A percentile compares a stretch with the other conserved stretches of the same genome.
phyloP scores from a whole-genome alignment of 2,888 invertebrate genomes.

The Andrena haemorrhoa region DNA sequence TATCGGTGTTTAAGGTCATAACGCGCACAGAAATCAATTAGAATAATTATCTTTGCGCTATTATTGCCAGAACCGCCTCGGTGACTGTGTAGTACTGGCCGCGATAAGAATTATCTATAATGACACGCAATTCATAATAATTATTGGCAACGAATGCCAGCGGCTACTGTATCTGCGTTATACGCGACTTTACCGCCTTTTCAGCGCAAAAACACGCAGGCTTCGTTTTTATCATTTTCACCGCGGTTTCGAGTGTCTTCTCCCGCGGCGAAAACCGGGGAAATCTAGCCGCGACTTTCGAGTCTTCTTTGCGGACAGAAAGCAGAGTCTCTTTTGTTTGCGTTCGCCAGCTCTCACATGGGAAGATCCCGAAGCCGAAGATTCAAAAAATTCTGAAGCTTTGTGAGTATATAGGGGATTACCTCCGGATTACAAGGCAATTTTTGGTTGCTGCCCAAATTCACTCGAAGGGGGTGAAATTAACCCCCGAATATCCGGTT shows the following conservation, averaged over 20 bases:
- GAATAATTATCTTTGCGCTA: slow-evolving; percentile 25
- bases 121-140: slow-evolving; percentile 24
- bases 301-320: background rate
- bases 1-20: slow-evolving; percentile 6
- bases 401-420: no score
- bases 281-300: background rate
- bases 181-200: background rate
- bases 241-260: no score
- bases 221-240: no score
- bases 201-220: background rate
- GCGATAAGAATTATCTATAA: slow-evolving; percentile 51
- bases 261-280: no score
- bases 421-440: no score
- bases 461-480: no score
- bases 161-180: background rate
- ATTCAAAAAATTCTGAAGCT: no score
- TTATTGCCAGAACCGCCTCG: background rate
- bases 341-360: slow-evolving; percentile 1
- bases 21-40: slow-evolving; percentile 16
- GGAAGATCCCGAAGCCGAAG: no score
- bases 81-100: background rate
- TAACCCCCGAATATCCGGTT: no score
- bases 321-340: slow-evolving; percentile 21
- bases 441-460: no score
- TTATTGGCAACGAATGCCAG: slow-evolving; percentile 12